A percentile compares a stretch with the other conserved stretches of the same genome.
phyloP scores from a whole-genome alignment of 2,113 vertebrate genomes.

The Austrofundulus limnaeus region DNA sequence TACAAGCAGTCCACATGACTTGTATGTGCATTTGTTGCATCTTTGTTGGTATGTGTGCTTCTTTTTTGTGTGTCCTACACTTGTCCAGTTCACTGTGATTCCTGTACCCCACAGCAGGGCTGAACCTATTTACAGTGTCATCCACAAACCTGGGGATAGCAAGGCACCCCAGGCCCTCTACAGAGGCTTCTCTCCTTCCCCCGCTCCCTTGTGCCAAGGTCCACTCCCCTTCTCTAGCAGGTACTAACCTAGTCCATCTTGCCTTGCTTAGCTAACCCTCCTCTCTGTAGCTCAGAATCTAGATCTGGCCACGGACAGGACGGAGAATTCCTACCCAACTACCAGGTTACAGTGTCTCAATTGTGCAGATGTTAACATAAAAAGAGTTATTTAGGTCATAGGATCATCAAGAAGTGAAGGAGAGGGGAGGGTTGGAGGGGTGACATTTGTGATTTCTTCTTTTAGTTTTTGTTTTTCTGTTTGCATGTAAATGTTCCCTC shows the following conservation, averaged over 20 bases:
- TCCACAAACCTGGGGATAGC: slow-evolving; percentile 82
- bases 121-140: slow-evolving; percentile 84
- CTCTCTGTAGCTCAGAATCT: slow-evolving; percentile 50
- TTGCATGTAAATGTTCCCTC: slow-evolving; percentile 58
- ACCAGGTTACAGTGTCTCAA: slow-evolving; percentile 6
- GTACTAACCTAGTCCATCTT: slow-evolving; percentile 80
- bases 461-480: slow-evolving; percentile 34
- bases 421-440: slow-evolving; percentile 17
- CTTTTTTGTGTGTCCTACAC: slow-evolving; percentile 74
- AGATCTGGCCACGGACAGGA: slow-evolving; percentile 45
- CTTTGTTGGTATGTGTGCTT: slow-evolving; percentile 68
- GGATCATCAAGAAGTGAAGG: slow-evolving; percentile 9
- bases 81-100: slow-evolving; percentile 81
- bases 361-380: slow-evolving; percentile 27
- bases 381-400: slow-evolving; percentile 7
- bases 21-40: slow-evolving; percentile 72
- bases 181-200: slow-evolving; percentile 79
- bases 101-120: slow-evolving; percentile 81
- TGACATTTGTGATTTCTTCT: slow-evolving; percentile 27
- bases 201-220: slow-evolving; percentile 79
- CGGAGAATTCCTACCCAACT: slow-evolving; percentile 30
- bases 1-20: slow-evolving; percentile 66
- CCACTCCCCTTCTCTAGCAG: slow-evolving; percentile 80
- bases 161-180: slow-evolving; percentile 78
- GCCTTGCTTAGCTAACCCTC: slow-evolving; percentile 74